Base-by-base conservation (phyloP, 2,888 invertebrate species). In the Eilema griseolum region DNA sequence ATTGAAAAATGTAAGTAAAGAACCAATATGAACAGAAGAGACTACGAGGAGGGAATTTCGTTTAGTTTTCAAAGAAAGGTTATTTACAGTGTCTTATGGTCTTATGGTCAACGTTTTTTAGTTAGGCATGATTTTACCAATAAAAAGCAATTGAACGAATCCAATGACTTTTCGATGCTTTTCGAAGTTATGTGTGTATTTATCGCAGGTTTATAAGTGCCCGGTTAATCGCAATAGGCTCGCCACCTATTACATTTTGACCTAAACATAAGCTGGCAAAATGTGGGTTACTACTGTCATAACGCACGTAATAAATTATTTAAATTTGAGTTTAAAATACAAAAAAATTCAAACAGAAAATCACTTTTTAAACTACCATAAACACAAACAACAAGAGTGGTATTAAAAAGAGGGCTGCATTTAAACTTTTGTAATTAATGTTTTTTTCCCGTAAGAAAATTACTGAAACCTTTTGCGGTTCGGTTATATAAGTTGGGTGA, bases 341-440 rank as follows among this genome's bases (percentile, higher is more conserved):
- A 52, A n/a, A 52, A 52, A 52, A 2, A 10, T n/a, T 10, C 20
- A n/a, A 33, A 12, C 11, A n/a, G 3, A 24, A 37, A 41, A 20
- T 23, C 33, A 20, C 37, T 37, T 41, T 41, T 63, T 63, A 24
- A 62, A 63, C 41, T 24, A 37, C 37, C 16, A 63, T n/a, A 63
- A 63, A 76, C 72, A 76, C 79, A 76, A 75, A 74, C 70, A 75
- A 71, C 79, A 28, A 26, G 24, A 28, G 16, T 33, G 61, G 74
- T 70, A 67, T 60, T 76, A 76, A 60, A 70, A 67, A 75, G 74
- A 76, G 76, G 78, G 79, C 74, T 81, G 74, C 72, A 77, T 77
- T 74, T 71, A 85, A 85, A 88, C 83, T 88, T 87, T 84, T 77
- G 82, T 86, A 85, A 86, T 86, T 87, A 88, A 87, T 85, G 85